Evolutionary conservation across 2,888 invertebrate genomes (phyloP).

Genomic region (Vesta saturnalis): DNA sequence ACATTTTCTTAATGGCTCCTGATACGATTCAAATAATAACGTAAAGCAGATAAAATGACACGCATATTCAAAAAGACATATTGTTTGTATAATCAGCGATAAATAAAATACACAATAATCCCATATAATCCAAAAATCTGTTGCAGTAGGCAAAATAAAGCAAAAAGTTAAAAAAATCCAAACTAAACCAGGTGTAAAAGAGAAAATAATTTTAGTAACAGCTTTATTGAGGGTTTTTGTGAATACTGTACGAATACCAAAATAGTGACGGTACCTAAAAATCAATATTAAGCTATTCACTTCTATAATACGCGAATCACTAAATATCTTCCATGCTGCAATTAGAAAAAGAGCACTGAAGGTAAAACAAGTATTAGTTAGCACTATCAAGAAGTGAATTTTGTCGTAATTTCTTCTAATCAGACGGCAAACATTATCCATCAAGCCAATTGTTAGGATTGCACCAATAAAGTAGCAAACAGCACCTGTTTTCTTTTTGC

Average conservation of each 20-base stretch:
- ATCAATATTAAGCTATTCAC: background rate
- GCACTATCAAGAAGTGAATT: too few relatives aligned
- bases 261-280: background rate
- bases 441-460: background rate
- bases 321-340: background rate
- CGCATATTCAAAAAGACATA: background rate
- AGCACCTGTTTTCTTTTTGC: background rate
- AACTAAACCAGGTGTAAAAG: background rate
- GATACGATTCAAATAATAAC: background rate
- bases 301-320: background rate
- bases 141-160: background rate
- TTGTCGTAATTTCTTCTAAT: background rate
- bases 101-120: background rate
- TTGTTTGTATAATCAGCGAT: background rate
- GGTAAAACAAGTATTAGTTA: background rate
- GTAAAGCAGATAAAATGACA: background rate
- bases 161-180: background rate
- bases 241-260: background rate
- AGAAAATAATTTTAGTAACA: background rate
- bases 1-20: background rate
- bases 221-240: background rate
- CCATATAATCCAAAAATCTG: background rate
- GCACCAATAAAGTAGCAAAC: background rate
- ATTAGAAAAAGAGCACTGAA: background rate
- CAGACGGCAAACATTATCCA: background rate